A percentile compares a stretch with the other conserved stretches of the same genome.
phyloP scores from a whole-genome alignment of 1,140 invertebrate species.

The Papilio xuthus region DNA sequence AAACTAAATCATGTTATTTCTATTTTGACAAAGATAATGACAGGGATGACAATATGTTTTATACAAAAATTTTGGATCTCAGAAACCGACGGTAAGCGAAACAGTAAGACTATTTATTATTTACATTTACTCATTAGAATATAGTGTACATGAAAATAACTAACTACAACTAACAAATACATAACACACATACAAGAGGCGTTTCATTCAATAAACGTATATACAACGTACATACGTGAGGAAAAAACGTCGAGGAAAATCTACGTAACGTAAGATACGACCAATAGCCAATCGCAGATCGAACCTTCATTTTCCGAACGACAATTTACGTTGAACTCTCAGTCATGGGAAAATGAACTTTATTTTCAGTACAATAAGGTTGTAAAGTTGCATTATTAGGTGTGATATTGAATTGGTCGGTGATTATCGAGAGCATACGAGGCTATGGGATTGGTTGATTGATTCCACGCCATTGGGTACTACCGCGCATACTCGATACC shows the following conservation, averaged over 20 bases:
- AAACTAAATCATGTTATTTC: too few species aligned
- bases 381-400: slow-evolving; percentile 23
- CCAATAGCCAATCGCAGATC: slow-evolving; percentile 73
- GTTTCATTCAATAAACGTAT: slow-evolving; percentile 22
- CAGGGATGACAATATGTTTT: too few species aligned
- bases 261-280: slow-evolving; percentile 68
- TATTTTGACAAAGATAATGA: too few species aligned
- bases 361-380: slow-evolving; percentile 30
- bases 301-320: slow-evolving; percentile 64
- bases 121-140: too few species aligned
- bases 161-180: too few species aligned
- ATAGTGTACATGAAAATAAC: too few species aligned
- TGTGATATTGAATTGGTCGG: slow-evolving; percentile 52
- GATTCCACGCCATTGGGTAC: slow-evolving; percentile 75
- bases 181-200: slow-evolving; percentile 2
- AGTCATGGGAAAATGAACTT: slow-evolving; percentile 14
- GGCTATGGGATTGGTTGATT: slow-evolving; percentile 68
- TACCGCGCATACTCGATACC: slow-evolving; percentile 63
- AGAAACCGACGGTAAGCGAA: too few species aligned
- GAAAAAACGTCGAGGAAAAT: slow-evolving; percentile 72
- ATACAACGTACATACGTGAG: slow-evolving; percentile 50
- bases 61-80: too few species aligned
- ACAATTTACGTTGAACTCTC: slow-evolving; percentile 53
- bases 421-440: slow-evolving; percentile 63
- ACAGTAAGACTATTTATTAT: too few species aligned